Conservation (phyloP, 2,113 vertebrate genomes). For the Chrysemys picta region DNA sequence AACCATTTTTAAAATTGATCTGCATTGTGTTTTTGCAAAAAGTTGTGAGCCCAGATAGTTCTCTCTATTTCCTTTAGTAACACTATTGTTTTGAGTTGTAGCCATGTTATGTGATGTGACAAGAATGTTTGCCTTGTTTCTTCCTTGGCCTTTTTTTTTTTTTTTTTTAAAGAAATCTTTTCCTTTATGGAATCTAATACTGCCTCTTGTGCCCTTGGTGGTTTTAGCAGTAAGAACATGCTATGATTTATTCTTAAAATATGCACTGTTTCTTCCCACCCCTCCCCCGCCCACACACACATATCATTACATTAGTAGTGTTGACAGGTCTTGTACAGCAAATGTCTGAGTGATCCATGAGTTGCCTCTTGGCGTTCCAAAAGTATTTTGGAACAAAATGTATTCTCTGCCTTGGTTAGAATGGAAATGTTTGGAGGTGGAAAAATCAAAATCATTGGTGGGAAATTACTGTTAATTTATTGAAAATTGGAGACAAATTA, state of each 20-base stretch:
- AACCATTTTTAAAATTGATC: not conserved
- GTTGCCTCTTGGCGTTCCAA: constrained; percentile 13
- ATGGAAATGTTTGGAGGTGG: not conserved
- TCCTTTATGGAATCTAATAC: not conserved
- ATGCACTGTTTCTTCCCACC: not conserved
- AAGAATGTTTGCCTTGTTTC: not conserved
- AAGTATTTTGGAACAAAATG: constrained; percentile 17
- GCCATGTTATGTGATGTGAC: not conserved
- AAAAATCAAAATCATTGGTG: not conserved
- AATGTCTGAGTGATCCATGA: not conserved
- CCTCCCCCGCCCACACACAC: not conserved
- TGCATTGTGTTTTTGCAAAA: not conserved
- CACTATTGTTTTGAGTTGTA: not conserved
- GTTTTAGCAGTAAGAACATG: not conserved
- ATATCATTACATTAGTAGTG: not conserved
- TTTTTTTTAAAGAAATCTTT: not conserved
- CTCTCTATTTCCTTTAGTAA: not conserved
- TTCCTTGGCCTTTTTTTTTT: not conserved
- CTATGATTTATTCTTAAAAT: not conserved
- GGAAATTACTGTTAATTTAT: not conserved
- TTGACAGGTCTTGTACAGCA: not conserved
- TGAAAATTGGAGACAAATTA: not conserved
- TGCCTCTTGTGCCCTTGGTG: not conserved
- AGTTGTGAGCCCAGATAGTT: not conserved
- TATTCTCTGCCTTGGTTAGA: not conserved